A percentile compares a stretch with the other conserved stretches of the same genome.
Conservation (phyloP, 2,113 vertebrate species). For the Pachypanchax playfairii region DNA sequence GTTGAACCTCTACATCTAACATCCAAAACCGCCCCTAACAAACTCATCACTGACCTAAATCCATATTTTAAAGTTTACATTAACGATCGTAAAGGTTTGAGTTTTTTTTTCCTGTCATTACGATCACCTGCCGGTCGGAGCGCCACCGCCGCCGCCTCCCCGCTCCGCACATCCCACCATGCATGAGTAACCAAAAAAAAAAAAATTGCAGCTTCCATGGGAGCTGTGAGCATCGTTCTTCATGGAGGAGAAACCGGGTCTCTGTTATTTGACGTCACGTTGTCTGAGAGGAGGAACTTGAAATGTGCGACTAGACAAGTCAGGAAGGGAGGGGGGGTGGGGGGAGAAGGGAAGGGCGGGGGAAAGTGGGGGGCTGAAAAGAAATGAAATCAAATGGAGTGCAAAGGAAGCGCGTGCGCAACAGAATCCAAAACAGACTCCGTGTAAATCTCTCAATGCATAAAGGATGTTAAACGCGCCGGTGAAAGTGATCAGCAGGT, state of each 20-base stretch:
- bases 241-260: slow-evolving; percentile 51
- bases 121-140: slow-evolving; percentile 9
- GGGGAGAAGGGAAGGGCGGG: not conserved
- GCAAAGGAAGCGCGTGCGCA: slow-evolving; percentile 67
- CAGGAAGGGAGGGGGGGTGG: slow-evolving; percentile 19
- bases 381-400: slow-evolving; percentile 63
- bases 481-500: not conserved
- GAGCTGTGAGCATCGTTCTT: no score
- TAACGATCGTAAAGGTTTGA: not conserved
- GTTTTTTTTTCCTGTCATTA: not conserved
- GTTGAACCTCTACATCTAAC: not conserved
- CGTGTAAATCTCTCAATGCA: slow-evolving; percentile 68
- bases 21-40: slow-evolving; percentile 1
- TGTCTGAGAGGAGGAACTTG: slow-evolving; percentile 72
- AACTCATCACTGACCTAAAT: slow-evolving; percentile 6
- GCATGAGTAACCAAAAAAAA: slow-evolving; percentile 34
- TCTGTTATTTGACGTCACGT: slow-evolving; percentile 78
- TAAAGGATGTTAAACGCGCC: slow-evolving; percentile 44
- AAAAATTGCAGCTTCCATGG: slow-evolving; percentile 28
- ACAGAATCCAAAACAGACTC: slow-evolving; percentile 39
- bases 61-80: not conserved
- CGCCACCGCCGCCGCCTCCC: not conserved
- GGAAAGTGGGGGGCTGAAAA: slow-evolving; percentile 14
- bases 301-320: slow-evolving; percentile 68
- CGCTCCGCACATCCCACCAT: slow-evolving; percentile 1